phyloP scores from a whole-genome alignment of 2,888 invertebrate genomes.

The Cosmia trapezina region DNA sequence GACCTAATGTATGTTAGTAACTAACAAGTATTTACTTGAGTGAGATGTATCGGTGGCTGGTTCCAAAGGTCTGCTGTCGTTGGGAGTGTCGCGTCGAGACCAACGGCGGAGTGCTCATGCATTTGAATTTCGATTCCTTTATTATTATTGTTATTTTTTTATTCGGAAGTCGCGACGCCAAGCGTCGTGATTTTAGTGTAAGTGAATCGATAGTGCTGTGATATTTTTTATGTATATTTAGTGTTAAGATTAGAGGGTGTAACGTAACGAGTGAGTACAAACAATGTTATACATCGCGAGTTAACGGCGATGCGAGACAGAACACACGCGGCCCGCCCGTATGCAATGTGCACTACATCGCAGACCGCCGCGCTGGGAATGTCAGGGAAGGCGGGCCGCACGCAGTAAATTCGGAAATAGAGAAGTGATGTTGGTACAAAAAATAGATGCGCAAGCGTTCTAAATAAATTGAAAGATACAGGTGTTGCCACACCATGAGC shows the following conservation, averaged over 20 bases:
- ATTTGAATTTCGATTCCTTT: constrained; percentile 88
- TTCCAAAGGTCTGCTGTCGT: constrained; percentile 26
- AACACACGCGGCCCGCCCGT: constrained; percentile 52
- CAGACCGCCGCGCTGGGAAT: background rate
- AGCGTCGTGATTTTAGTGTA: constrained; percentile 87
- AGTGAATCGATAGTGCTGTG: constrained; percentile 91
- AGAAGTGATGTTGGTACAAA: constrained; percentile 67
- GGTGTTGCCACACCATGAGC: constrained; percentile 66
- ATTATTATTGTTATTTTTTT: constrained; percentile 76
- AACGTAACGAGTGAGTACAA: constrained; percentile 86
- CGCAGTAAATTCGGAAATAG: constrained; percentile 60
- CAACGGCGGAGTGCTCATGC: constrained; percentile 78
- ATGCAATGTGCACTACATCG: background rate
- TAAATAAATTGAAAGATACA: constrained; percentile 59
- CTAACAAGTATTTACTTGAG: constrained; percentile 39
- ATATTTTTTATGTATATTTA: constrained; percentile 90
- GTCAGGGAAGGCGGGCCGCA: constrained; percentile 49
- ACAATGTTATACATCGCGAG: constrained; percentile 80
- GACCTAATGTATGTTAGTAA: constrained; percentile 42
- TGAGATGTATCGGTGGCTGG: constrained; percentile 23
- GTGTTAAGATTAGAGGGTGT: constrained; percentile 83
- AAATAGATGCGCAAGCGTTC: constrained; percentile 60
- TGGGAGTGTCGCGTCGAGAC: constrained; percentile 45
- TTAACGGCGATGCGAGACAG: constrained; percentile 53
- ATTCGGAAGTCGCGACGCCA: constrained; percentile 80